phyloP scores from a whole-genome alignment of 2,797 vertebrate species.

The Melopsittacus undulatus region DNA sequence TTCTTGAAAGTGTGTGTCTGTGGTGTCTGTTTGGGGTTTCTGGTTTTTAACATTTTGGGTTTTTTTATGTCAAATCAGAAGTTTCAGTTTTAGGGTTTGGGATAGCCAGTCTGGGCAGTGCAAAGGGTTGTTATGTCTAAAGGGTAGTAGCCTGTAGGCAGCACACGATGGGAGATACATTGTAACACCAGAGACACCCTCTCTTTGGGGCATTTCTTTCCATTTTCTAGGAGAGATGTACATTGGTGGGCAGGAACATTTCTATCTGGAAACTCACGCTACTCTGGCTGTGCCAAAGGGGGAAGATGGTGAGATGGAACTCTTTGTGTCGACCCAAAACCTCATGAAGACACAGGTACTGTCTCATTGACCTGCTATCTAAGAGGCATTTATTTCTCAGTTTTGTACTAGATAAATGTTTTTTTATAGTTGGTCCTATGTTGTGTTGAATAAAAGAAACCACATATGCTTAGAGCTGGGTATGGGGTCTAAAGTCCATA shows the following conservation, averaged over 20 bases:
- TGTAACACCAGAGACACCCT: background rate
- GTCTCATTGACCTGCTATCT: background rate
- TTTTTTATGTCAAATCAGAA: background rate
- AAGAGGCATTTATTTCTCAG: background rate
- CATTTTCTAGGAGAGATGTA: constrained; percentile 86
- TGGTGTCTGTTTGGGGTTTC: background rate
- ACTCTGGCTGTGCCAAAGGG: constrained; percentile 88
- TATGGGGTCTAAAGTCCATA: background rate
- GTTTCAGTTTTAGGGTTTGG: background rate
- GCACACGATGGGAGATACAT: background rate
- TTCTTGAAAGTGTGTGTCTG: background rate
- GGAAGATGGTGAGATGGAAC: constrained; percentile 93
- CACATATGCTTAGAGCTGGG: background rate
- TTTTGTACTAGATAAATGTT: background rate
- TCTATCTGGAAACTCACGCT: constrained; percentile 94
- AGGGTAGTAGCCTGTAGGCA: background rate
- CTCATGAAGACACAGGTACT: constrained; percentile 82
- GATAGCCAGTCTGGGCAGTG: background rate
- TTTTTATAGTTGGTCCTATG: background rate
- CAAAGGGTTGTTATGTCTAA: background rate
- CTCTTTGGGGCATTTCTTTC: background rate
- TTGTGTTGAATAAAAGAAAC: background rate
- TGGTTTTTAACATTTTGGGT: background rate
- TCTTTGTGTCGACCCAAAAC: constrained; percentile 92
- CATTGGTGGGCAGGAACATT: constrained; percentile 94